Percentiles rank a stretch among this genome's conserved stretches.
Conservation (phyloP, 2,888 invertebrate species). For the Acanthopleura granulata region DNA sequence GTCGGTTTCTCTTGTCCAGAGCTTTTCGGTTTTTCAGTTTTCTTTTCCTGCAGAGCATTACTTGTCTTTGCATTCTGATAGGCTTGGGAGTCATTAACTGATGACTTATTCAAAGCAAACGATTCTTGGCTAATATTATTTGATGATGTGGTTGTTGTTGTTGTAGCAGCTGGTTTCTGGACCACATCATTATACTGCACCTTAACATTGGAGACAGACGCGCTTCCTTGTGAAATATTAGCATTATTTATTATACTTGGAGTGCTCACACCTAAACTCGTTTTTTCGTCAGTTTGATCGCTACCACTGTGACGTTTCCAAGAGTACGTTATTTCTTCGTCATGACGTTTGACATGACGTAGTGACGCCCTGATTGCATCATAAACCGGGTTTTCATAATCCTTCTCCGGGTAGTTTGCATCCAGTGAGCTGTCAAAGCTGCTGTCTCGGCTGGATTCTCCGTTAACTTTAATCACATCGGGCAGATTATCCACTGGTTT, state of each 20-base stretch:
- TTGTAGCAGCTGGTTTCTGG: neutral
- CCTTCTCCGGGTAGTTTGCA: neutral
- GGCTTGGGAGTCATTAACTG: neutral
- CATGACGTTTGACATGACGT: neutral
- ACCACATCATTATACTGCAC: neutral
- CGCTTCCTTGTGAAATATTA: neutral
- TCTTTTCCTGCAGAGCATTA: neutral
- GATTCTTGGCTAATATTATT: neutral
- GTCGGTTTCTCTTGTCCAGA: neutral
- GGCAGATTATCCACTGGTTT: neutral
- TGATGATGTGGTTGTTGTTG: neutral
- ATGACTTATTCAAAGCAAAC: neutral
- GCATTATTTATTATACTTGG: neutral
- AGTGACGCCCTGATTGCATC: constrained; percentile 14
- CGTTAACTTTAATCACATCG: constrained; percentile 2
- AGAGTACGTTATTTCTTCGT: constrained; percentile 9
- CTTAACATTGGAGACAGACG: neutral
- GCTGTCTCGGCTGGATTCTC: neutral
- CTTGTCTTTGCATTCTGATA: neutral
- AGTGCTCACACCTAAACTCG: neutral
- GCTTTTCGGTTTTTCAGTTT: neutral
- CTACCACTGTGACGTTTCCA: constrained; percentile 13
- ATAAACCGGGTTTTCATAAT: constrained; percentile 17
- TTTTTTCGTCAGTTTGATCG: neutral
- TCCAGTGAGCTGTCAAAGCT: constrained; percentile 6